Conservation (phyloP, 1,140 invertebrate species). For the Dendrolimus punctatus region DNA sequence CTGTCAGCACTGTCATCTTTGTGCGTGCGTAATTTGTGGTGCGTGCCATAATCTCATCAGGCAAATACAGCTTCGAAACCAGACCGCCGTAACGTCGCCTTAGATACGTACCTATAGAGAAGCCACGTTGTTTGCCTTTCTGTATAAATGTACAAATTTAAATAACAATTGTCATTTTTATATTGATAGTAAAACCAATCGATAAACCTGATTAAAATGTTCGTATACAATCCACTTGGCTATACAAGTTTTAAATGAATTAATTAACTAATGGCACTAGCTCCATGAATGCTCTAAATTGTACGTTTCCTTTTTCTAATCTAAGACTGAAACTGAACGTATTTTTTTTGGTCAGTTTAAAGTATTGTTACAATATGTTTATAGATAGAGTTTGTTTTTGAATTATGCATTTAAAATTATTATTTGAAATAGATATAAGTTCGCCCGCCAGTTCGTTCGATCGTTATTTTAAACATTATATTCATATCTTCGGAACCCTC, state of each 20-base stretch:
- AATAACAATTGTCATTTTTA: not conserved
- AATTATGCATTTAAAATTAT: no score
- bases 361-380: no score
- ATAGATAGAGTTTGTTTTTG: no score
- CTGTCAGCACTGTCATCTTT: conserved; percentile 73
- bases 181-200: not conserved
- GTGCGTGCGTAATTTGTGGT: conserved; percentile 75
- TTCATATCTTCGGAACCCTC: no score
- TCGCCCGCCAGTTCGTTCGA: no score
- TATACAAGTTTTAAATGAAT: no score
- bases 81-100: conserved; percentile 50
- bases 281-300: no score
- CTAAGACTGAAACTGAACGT: conserved; percentile 5
- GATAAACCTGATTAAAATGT: not conserved
- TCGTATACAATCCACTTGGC: no score
- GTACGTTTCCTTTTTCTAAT: not conserved
- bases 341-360: not conserved
- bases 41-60: conserved; percentile 66
- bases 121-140: conserved; percentile 66
- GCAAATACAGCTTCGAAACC: conserved; percentile 52
- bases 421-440: no score
- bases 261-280: no score
- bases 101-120: conserved; percentile 56
- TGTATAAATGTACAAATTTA: conserved; percentile 19
- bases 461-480: no score